phyloP scores from a whole-genome alignment of 2,888 invertebrate genomes.

The Psylliodes chrysocephalus region DNA sequence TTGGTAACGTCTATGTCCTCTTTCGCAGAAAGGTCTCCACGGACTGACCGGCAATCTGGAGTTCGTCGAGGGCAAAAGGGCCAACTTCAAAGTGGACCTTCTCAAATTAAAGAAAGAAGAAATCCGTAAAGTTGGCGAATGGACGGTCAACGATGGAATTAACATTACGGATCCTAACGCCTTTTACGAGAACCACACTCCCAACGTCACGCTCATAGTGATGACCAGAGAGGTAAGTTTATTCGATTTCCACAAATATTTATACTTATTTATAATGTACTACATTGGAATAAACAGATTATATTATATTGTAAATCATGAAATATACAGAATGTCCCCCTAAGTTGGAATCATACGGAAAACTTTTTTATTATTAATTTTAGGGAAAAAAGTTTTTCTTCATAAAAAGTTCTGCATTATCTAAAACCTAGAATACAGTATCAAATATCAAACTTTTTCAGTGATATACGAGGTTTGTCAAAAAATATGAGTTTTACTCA shows the following conservation, averaged over 20 bases:
- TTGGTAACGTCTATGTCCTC: background rate
- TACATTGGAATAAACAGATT: no score
- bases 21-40: conserved; percentile 78
- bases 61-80: conserved; percentile 85
- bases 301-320: no score
- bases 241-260: background rate
- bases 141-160: conserved; percentile 80
- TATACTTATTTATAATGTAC: no score
- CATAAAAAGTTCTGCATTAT: no score
- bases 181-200: conserved; percentile 83
- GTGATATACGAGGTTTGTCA: no score
- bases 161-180: conserved; percentile 87
- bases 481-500: no score
- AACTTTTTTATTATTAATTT: no score
- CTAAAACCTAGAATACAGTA: no score
- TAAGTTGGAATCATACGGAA: no score
- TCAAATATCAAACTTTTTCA: no score
- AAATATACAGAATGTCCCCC: no score
- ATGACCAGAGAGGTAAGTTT: conserved; percentile 83
- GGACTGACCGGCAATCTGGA: conserved; percentile 90
- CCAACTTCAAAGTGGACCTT: conserved; percentile 86
- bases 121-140: conserved; percentile 83
- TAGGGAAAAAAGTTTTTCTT: no score
- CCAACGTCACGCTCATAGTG: conserved; percentile 89
- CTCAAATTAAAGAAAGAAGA: conserved; percentile 83